Evolutionary conservation across 2,113 vertebrate species (phyloP).

Genomic region (zebrafish (Danio rerio)): GRCz12tu NC_133182.1:16924001-16924500

Average conservation of each 20-base stretch:
- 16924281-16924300: not conserved
- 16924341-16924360: slow-evolving; percentile 12
- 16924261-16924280: not conserved
- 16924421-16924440: slow-evolving; percentile 19
- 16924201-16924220: not conserved
- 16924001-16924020: too few relatives aligned
- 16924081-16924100: too few relatives aligned
- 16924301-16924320: not conserved
- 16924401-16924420: slow-evolving; percentile 8
- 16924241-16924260: not conserved
- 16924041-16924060: not conserved
- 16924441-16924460: not conserved
- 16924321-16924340: not conserved
- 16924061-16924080: too few relatives aligned
- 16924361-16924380: not conserved
- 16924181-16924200: not conserved
- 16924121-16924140: too few relatives aligned
- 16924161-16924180: not conserved
- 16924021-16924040: not conserved
- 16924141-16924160: not conserved
- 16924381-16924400: not conserved
- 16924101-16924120: too few relatives aligned
- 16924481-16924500: not conserved
- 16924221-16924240: not conserved
- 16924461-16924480: not conserved